phyloP scores from a whole-genome alignment of 2,113 vertebrate species.

The Hoplias malabaricus region DNA sequence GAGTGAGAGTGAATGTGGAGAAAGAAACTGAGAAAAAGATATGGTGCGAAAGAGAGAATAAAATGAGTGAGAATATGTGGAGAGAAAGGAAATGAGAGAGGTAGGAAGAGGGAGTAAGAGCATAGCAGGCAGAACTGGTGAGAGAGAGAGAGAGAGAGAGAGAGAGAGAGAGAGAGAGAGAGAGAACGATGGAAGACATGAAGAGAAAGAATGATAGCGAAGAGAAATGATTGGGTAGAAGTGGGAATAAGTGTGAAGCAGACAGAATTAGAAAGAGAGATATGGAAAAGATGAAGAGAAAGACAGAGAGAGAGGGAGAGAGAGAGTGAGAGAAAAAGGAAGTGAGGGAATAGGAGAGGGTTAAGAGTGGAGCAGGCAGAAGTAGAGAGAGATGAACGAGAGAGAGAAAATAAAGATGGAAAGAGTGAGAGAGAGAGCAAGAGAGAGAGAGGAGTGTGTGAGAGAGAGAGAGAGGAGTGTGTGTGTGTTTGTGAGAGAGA shows the following conservation, averaged over 20 bases:
- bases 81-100: constrained; percentile 42
- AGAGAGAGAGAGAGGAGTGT: constrained; percentile 37
- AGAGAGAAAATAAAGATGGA: not conserved
- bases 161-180: not conserved
- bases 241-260: constrained; percentile 48
- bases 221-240: not conserved
- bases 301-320: constrained; percentile 43
- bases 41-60: constrained; percentile 46
- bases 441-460: constrained; percentile 18
- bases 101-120: constrained; percentile 43
- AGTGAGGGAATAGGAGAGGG: constrained; percentile 39
- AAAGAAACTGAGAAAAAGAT: constrained; percentile 52
- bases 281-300: constrained; percentile 9
- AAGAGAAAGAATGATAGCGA: not conserved
- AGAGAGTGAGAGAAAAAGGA: constrained; percentile 34
- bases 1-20: constrained; percentile 35
- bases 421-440: not conserved
- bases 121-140: not conserved
- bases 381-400: constrained; percentile 51
- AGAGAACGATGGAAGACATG: not conserved
- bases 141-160: not conserved
- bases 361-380: not conserved
- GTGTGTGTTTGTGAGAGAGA: constrained; percentile 56
- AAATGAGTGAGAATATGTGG: constrained; percentile 59
- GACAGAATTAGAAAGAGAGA: constrained; percentile 50